These are phyloP conservation scores for Cenopis cana DNA, from an alignment of 2,888 invertebrate species.

Conservation along the genomic window DNA sequence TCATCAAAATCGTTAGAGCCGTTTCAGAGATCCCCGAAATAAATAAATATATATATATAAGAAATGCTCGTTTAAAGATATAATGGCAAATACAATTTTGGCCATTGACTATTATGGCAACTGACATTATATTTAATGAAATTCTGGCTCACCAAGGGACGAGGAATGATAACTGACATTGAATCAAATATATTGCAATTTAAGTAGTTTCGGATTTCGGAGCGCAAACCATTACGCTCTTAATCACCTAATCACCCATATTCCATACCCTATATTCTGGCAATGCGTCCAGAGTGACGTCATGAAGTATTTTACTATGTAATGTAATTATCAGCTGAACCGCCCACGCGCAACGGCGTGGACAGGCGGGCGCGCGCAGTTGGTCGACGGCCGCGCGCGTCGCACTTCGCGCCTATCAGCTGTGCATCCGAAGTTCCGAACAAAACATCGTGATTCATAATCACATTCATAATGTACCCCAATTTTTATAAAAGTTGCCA, in stretches of 20 bases:
- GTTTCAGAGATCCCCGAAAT: no score
- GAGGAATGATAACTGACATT: no score
- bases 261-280: neutral
- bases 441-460: conserved; percentile 18
- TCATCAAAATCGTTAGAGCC: no score
- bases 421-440: neutral
- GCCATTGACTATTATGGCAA: no score
- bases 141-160: no score
- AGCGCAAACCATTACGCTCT: neutral
- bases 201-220: neutral
- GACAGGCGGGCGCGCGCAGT: conserved; percentile 23
- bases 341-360: conserved; percentile 20
- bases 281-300: conserved; percentile 6
- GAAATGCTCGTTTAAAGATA: no score
- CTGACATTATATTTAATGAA: no score
- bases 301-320: conserved; percentile 1
- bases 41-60: no score
- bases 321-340: conserved; percentile 30
- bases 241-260: neutral
- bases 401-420: conserved; percentile 17
- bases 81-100: no score
- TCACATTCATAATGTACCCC: no score
- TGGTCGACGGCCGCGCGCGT: conserved; percentile 32
- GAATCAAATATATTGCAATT: neutral
- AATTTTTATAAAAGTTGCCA: neutral